Evolutionary conservation across 2,888 invertebrate species (phyloP).

Genomic region (Penaeus monodon): DNA sequence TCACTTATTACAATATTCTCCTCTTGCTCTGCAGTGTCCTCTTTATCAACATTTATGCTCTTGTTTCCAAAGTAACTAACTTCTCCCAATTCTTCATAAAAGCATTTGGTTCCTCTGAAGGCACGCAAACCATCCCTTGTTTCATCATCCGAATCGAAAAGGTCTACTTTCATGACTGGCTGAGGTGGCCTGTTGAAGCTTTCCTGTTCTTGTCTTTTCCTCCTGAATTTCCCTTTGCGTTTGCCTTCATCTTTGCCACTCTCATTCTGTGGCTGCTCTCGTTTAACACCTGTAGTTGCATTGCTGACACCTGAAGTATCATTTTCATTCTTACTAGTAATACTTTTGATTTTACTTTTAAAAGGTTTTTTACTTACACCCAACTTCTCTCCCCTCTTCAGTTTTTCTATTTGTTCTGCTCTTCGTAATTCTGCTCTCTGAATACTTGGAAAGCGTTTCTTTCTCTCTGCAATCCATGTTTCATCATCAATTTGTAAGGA

Average conservation of each 20-base stretch:
- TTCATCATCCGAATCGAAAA: conserved; percentile 40
- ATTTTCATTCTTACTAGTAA: background rate
- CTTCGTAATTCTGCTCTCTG: conserved; percentile 51
- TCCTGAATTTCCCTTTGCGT: conserved; percentile 3
- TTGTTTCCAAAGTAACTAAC: conserved; percentile 46
- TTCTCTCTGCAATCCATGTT: conserved; percentile 57
- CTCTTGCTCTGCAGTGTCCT: background rate
- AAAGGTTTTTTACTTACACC: conserved; percentile 45
- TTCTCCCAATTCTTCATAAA: conserved; percentile 55
- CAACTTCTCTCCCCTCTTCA: conserved; percentile 50
- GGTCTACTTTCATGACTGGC: conserved; percentile 28
- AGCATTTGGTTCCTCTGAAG: conserved; percentile 52
- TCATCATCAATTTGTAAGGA: conserved; percentile 55
- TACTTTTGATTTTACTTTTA: background rate
- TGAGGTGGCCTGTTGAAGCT: background rate
- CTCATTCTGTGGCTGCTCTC: background rate
- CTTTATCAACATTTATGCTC: background rate
- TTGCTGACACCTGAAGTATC: background rate
- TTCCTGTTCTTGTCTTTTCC: conserved; percentile 1
- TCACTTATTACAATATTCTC: conserved; percentile 48
- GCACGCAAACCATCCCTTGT: conserved; percentile 33
- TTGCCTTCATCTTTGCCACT: background rate
- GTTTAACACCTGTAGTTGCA: background rate
- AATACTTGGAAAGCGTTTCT: conserved; percentile 53
- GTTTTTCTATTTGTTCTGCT: conserved; percentile 48